These are phyloP conservation scores for Hydrozoanthus tunicans DNA, from an alignment of 64 coral and sea anemone species.

Conservation along the genomic window DNA sequence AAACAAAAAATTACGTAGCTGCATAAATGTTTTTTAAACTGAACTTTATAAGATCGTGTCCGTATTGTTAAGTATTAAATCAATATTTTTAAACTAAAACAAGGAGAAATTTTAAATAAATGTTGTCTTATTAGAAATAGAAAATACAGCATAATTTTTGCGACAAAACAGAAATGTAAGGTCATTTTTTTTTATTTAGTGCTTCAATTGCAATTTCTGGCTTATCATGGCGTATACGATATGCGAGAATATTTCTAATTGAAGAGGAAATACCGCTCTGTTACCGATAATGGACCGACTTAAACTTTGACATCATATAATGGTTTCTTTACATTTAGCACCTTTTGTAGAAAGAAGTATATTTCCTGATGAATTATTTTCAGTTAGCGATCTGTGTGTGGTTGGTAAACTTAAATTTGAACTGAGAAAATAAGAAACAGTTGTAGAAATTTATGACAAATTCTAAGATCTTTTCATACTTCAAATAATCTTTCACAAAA, in stretches of 20 bases:
- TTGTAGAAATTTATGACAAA: background rate
- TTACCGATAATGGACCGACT: conserved; percentile 30
- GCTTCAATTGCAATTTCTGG: background rate
- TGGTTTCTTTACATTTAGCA: conserved; percentile 7
- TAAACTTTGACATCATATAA: background rate
- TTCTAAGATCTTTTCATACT: background rate
- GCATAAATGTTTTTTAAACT: background rate
- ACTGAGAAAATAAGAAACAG: conserved; percentile 5
- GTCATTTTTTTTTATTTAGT: background rate
- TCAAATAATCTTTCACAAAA: background rate
- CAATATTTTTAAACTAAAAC: background rate
- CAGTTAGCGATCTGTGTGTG: background rate
- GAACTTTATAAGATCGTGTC: no score
- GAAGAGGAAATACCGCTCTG: conserved; percentile 28
- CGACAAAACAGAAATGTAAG: background rate
- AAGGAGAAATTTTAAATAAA: background rate
- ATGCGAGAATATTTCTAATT: background rate
- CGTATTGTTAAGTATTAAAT: no score
- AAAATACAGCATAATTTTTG: background rate
- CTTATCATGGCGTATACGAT: background rate
- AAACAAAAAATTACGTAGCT: background rate
- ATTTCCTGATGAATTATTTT: conserved; percentile 25
- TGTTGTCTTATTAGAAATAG: background rate
- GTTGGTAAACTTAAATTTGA: conserved; percentile 20
- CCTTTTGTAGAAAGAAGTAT: conserved; percentile 6